Evolutionary conservation across 1,140 invertebrate species (phyloP).

Genomic region (Radopholus similis): DNA sequence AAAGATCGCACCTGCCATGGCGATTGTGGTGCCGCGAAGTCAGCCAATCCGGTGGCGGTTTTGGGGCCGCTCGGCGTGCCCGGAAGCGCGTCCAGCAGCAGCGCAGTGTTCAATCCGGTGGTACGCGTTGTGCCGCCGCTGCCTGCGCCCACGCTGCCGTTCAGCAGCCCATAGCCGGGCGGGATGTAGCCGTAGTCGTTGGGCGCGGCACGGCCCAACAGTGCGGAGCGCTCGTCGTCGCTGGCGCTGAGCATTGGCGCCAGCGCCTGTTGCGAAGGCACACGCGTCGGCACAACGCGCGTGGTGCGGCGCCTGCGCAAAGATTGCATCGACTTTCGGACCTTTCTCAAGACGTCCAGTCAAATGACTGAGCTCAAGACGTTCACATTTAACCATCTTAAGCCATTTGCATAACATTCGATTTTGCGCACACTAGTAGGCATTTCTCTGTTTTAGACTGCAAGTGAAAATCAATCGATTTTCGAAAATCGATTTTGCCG

Average conservation of each 20-base stretch:
- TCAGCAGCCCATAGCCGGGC: slow-evolving; percentile 51
- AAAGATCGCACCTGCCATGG: not conserved
- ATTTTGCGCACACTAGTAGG: no score
- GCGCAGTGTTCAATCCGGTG: not conserved
- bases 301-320: not conserved
- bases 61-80: slow-evolving; percentile 7
- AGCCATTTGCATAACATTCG: no score
- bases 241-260: not conserved
- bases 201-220: not conserved
- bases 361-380: no score
- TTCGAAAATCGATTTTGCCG: no score
- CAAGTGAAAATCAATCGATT: no score
- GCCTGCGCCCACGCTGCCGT: slow-evolving; percentile 26
- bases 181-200: slow-evolving; percentile 60
- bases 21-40: no score
- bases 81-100: not conserved
- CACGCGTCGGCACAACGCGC: not conserved
- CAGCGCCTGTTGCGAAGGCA: no score
- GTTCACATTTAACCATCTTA: no score
- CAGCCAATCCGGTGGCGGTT: no score
- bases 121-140: not conserved
- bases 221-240: not conserved
- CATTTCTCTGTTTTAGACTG: no score
- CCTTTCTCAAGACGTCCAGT: no score
- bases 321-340: not conserved